Base-by-base conservation (phyloP, 2,797 vertebrate species). In the Sebastes steindachneri region DNA sequence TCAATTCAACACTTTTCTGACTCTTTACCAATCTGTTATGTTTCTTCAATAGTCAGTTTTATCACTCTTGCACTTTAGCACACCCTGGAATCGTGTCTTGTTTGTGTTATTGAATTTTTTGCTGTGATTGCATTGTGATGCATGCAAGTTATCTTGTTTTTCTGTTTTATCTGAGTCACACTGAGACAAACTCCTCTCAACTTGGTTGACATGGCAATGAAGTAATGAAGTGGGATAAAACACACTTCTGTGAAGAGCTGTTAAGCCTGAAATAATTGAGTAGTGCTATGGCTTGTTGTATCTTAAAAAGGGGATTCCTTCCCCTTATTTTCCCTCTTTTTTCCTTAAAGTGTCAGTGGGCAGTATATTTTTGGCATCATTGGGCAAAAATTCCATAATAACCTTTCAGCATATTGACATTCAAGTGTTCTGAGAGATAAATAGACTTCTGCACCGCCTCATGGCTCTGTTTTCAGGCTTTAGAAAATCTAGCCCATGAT, bases 191-290 rank as follows among this genome's bases (percentile, higher is more conserved):
- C 66, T 76, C 73, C 33, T 62, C 21, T 73, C 26, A 29, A 51
- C 12, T 68, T 67, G 67, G 83, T 78, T 87, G 80, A 82, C 48
- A 78, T 85, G 80, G 59, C 67, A 67, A 87, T 82, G 45, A 80
- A 73, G 45, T 45, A 58, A 82, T 78, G 60, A 77, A 68, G 29
- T 29, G 60, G 63, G 37, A 78, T 23, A 37, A 54, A 28, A 66
- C 63, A 74, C 26, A 63, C 48, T 28, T 41, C 55, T 12, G 21
- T 31, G 33, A 75, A 45, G 75, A 70, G 66, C 55, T 60, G 29
- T 62, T 72, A 77, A 79, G 73, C 69, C 71, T 70, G 54, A 82
- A 62, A 68, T 75, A 73, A 79, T 5, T 45, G 21, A 75, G 45
- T n/a, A 26, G 12, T 17, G 23, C 23, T n/a, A 7, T 15, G 15